Base-by-base conservation (phyloP, 2,113 vertebrate genomes). In the Ctenodactylus gundi region DNA sequence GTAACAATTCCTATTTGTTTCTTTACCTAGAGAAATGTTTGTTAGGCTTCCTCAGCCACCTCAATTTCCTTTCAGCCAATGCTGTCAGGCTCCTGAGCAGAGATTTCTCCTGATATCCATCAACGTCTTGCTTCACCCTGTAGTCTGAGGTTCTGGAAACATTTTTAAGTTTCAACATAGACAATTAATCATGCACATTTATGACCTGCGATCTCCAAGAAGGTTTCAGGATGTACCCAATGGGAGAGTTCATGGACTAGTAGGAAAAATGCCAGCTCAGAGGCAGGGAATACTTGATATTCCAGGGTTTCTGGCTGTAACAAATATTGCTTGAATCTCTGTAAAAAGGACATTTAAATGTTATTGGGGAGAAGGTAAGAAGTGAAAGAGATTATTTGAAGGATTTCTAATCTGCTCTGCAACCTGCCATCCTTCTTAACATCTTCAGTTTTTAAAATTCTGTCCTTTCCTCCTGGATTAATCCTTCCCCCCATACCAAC, bases 131-230 rank as follows among this genome's bases (percentile, higher is more conserved):
- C 94, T 93, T 95, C 94, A 95, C 39, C 31, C 57, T 85, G 78
- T 75, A 94, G 46, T 96, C 65, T 84, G 81, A 95, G 81, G 76
- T 94, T 97, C 94, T 95, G 85, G 93, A 97, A 93, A 93, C 44
- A 93, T 72, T 94, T 96, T 73, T 91, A 39, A 4, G 25, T 96
- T 95, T 96, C 96, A 95, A 95, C 94, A 97, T 25, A 87, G 12
- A 76, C 90, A 93, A 94, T 97, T 96, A 97, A 96, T 97, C 92
- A 96, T 80, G 55, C 34, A 83, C 92, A 85, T 97, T 97, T 96
- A 97, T 96, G 89, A 95, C 81, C 81, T 82, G 81, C 73, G 95
- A 65, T 92, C 94, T 96, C 91, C 89, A 96, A 94, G 89, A 97
- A 95, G 76, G 57, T 89, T 95, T 97, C 88, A 95, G 94, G 65